Percentiles rank a stretch among this genome's conserved stretches.
These are phyloP conservation scores for Denticeps clupeoides DNA, from an alignment of 2,797 vertebrate species.

Conservation along the genomic window DNA sequence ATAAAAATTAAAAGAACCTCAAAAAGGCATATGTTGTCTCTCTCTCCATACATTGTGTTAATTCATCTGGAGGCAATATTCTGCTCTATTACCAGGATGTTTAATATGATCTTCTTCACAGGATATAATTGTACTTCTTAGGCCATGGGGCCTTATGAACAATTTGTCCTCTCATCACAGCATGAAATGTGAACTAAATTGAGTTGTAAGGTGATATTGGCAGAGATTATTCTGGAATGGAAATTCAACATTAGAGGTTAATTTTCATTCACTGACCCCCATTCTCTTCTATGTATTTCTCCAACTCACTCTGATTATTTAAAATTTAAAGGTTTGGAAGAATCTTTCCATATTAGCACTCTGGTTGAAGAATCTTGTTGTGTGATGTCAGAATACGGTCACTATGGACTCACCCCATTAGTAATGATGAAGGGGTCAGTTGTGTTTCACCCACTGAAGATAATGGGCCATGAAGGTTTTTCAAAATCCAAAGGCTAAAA, in stretches of 20 bases:
- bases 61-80: constrained; percentile 8
- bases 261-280: constrained; percentile 8
- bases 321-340: no score
- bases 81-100: constrained; percentile 39
- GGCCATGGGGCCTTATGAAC: constrained; percentile 35
- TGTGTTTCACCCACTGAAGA: no score
- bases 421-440: no score
- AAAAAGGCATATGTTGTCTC: no score
- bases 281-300: not conserved
- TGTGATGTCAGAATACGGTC: no score
- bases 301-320: constrained; percentile 1
- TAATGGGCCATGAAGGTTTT: no score
- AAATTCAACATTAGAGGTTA: constrained; percentile 17
- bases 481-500: no score
- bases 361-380: no score
- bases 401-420: no score
- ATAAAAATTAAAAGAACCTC: no score
- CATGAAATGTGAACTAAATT: constrained; percentile 53
- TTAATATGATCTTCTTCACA: constrained; percentile 43
- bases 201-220: constrained; percentile 45
- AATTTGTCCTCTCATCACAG: constrained; percentile 51
- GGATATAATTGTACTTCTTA: constrained; percentile 45
- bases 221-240: constrained; percentile 42
- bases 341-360: no score
- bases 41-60: not conserved